Percentiles rank a stretch among this genome's conserved stretches.
These are phyloP conservation scores for Hypolimnas misippus DNA, from an alignment of 2,888 invertebrate genomes.

Conservation along the genomic window DNA sequence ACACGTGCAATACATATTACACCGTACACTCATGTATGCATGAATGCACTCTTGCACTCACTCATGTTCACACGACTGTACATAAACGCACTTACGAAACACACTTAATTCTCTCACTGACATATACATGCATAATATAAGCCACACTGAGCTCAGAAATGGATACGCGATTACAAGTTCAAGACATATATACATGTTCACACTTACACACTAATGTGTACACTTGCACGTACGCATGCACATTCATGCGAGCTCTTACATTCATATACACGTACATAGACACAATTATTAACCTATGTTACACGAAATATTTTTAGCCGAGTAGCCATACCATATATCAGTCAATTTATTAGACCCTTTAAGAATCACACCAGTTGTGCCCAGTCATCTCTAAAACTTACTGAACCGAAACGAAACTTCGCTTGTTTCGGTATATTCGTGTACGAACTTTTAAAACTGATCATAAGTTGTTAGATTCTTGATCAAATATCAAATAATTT, in stretches of 20 bases:
- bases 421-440: neutral
- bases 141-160: too few species aligned
- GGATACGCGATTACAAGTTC: too few species aligned
- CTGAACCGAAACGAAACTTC: neutral
- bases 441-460: neutral
- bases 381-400: conserved; percentile 4
- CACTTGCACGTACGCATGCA: too few species aligned
- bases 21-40: neutral
- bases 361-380: neutral
- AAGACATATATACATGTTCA: too few species aligned
- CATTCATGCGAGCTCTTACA: neutral
- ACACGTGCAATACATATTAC: too few species aligned
- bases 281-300: neutral
- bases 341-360: neutral
- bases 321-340: neutral
- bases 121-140: too few species aligned
- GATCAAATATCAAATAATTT: neutral
- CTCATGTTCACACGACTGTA: too few species aligned
- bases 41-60: too few species aligned
- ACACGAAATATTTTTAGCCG: neutral
- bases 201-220: too few species aligned
- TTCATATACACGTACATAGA: neutral
- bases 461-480: neutral
- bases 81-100: too few species aligned
- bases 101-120: too few species aligned